phyloP scores from a whole-genome alignment of 2,113 vertebrate genomes.

The Theristicus caerulescens region DNA sequence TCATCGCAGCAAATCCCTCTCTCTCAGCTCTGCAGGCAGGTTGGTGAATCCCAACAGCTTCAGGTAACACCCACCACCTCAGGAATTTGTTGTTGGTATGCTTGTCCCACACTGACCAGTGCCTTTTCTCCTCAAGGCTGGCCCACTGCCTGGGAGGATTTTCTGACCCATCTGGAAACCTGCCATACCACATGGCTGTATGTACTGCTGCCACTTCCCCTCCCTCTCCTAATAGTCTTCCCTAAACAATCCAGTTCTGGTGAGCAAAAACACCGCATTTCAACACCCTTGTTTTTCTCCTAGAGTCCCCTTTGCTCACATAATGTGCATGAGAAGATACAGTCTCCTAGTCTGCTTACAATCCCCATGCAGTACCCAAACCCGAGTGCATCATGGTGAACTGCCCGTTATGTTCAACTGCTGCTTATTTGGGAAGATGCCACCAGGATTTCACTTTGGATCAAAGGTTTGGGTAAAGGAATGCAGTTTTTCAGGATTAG shows the following conservation, averaged over 20 bases:
- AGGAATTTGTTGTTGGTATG: background rate
- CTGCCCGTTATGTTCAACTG: fast-evolving
- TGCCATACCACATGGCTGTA: fast-evolving
- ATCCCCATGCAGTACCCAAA: background rate
- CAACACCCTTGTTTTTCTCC: background rate
- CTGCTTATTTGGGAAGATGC: background rate
- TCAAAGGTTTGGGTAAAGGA: background rate
- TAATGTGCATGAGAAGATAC: background rate
- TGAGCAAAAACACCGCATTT: background rate
- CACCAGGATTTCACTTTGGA: background rate
- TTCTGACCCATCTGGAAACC: background rate
- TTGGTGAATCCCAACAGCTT: background rate
- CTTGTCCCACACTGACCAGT: background rate
- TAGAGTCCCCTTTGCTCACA: background rate
- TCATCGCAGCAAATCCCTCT: background rate
- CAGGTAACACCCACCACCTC: background rate
- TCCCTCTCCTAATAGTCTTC: background rate
- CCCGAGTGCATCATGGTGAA: fast-evolving
- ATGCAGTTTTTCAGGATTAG: background rate
- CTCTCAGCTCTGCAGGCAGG: background rate
- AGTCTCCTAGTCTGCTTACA: background rate
- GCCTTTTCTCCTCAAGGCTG: background rate
- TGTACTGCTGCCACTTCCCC: background rate
- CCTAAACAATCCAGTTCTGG: background rate
- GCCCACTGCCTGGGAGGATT: background rate